phyloP scores from a whole-genome alignment of 2,797 vertebrate genomes.

The Sarcoramphus papa region DNA sequence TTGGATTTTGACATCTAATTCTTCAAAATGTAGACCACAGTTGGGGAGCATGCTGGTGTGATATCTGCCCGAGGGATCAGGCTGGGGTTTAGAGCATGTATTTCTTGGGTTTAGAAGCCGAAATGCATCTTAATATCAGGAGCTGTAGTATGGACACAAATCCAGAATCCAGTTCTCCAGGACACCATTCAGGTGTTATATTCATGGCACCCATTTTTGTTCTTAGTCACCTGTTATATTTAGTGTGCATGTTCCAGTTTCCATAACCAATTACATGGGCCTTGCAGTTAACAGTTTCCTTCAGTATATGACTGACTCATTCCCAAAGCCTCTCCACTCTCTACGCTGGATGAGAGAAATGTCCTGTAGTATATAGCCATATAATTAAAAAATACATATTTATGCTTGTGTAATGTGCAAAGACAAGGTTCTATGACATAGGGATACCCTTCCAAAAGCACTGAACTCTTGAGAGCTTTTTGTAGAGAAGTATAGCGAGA shows the following conservation, averaged over 20 bases:
- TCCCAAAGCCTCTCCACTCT: neutral
- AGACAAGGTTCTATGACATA: neutral
- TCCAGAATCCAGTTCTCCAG: neutral
- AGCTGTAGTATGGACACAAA: neutral
- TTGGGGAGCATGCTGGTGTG: neutral
- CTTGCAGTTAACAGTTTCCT: neutral
- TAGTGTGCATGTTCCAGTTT: neutral
- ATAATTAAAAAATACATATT: neutral
- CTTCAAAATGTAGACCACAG: neutral
- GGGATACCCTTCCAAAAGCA: neutral
- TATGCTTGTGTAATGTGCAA: neutral
- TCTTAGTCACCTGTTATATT: neutral
- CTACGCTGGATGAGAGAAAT: neutral
- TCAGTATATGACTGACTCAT: accelerated
- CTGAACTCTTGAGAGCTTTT: neutral
- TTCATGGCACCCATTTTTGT: neutral
- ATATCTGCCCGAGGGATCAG: neutral
- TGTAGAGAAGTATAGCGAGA: neutral
- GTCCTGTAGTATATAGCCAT: neutral
- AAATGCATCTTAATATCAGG: neutral
- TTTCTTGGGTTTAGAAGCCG: neutral
- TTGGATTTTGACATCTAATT: neutral
- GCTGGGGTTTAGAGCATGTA: neutral
- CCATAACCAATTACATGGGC: neutral
- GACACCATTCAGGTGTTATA: neutral